Base-by-base conservation (phyloP, 2,888 invertebrate genomes). In the Drosophila meridiana region DNA sequence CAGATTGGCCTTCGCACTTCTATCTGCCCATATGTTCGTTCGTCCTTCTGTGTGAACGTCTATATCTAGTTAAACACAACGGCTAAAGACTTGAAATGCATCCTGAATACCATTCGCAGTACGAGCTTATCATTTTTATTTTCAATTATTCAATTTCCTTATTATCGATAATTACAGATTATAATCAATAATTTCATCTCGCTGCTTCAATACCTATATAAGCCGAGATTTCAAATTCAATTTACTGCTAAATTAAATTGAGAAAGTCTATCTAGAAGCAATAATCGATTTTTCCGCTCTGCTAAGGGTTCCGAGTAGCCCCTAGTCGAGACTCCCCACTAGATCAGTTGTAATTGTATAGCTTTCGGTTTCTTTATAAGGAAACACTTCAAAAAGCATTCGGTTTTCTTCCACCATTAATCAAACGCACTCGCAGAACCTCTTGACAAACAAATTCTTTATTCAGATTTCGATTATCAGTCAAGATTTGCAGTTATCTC, bases 401-500 rank as follows among this genome's bases (percentile, higher is more conserved):
- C 47, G 3, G 14, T 20, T 20, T 52, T 52, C 32, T 34, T 34
- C 11, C 32, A 34, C 50, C 4, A 20, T 52, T 52, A 34, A 52
- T 52, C 50, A 34, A 6, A 20, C 32, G 48, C 8, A 32, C 30
- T 30, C 8, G 3, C 14, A 9, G 2, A 47, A 47, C 14, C 14
- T 20, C 11, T 4, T 38, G 53, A 53, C 36, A 53, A 20, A 34
- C 11, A 14, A 34, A 34, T 34, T 34, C 8, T 20, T 11, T 50
- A n/a, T 52, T 34, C 34, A 34, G 56, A 32, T 56, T 42, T 32
- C 40, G 42, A 56, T 36, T 28, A 55, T 38, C 53, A 38, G 1
- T 38, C 14, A 8, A 28, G 26, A 55, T 55, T 55, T 38, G 13
- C 4, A 14, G 38, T 40, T 55, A 55, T 55, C 55, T 55, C 4